Conservation (phyloP, 2,113 vertebrate genomes). For the Cyphomyrus discorhynchus region DNA sequence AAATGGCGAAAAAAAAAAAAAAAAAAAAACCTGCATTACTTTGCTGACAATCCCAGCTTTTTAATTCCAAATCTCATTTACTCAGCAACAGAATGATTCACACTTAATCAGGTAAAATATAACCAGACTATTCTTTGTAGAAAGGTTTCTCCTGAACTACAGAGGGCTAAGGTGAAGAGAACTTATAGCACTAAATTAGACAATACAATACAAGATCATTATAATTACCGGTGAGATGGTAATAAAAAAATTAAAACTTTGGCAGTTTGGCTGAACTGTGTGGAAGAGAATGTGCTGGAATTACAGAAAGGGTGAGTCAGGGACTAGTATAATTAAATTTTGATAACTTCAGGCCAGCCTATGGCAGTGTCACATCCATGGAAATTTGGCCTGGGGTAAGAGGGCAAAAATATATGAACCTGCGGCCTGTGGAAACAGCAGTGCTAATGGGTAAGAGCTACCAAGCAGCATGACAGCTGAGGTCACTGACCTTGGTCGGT, state of each 20-base stretch:
- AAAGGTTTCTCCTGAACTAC: not conserved
- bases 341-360: not conserved
- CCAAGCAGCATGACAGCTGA: not conserved
- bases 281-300: not conserved
- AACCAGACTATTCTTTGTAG: not conserved
- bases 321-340: not conserved
- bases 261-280: not conserved
- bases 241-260: not conserved
- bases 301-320: not conserved
- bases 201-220: not conserved
- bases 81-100: not conserved
- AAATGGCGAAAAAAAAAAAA: not conserved
- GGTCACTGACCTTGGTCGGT: conserved; percentile 2
- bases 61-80: not conserved
- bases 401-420: not conserved
- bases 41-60: not conserved
- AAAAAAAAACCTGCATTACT: not conserved
- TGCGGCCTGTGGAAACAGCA: not conserved
- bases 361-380: not conserved
- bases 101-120: not conserved
- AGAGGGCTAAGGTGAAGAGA: not conserved
- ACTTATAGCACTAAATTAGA: not conserved
- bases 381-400: not conserved
- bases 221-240: not conserved
- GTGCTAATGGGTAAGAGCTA: not conserved